These are phyloP conservation scores for Zoanthus sociatus DNA, from an alignment of 92 coral and sea anemone genomes.

Conservation along the genomic window DNA sequence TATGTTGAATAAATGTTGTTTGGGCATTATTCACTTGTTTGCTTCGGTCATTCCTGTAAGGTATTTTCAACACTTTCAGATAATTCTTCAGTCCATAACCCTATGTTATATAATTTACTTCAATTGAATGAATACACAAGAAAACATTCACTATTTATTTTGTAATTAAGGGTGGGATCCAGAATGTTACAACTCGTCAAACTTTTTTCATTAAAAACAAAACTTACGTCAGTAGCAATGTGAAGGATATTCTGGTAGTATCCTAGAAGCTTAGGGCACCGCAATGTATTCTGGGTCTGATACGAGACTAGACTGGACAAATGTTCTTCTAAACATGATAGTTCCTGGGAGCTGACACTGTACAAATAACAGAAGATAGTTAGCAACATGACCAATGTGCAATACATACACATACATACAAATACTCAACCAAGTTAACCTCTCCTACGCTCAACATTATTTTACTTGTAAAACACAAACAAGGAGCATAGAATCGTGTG, in stretches of 20 bases:
- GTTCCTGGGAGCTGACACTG: constrained; percentile 13
- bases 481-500: no score
- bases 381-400: background rate
- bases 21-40: no score
- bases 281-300: constrained; percentile 19
- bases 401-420: no score
- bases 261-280: constrained; percentile 17
- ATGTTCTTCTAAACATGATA: background rate
- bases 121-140: no score
- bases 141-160: background rate
- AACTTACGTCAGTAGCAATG: background rate
- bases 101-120: no score
- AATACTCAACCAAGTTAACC: no score
- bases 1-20: no score
- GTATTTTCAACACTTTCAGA: background rate
- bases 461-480: no score
- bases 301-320: constrained; percentile 12
- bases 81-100: background rate
- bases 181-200: background rate
- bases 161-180: no score
- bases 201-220: background rate
- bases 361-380: background rate
- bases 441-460: no score
- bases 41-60: no score
- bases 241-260: constrained; percentile 20